Evolutionary conservation across 1,140 invertebrate genomes (phyloP).

Genomic region (Thaumetopoea pityocampa): DNA sequence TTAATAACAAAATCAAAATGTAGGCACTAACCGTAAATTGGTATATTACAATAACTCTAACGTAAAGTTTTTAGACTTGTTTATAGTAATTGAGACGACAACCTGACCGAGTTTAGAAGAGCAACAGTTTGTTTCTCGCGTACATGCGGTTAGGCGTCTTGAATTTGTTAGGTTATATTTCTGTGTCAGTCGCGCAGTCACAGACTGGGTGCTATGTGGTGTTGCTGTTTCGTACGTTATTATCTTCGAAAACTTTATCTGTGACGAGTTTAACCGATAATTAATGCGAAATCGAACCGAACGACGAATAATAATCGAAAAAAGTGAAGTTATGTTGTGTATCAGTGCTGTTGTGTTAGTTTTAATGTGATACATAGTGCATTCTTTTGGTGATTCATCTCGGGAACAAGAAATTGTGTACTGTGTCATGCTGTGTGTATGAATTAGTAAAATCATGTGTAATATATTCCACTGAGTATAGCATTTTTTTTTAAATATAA

Average conservation of each 20-base stretch:
- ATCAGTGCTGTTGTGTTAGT: slow-evolving; percentile 34
- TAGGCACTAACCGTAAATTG: slow-evolving; percentile 40
- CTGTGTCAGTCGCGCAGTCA: slow-evolving; percentile 45
- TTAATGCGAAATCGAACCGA: slow-evolving; percentile 36
- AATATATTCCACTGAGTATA: slow-evolving; percentile 31
- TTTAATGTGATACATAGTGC: slow-evolving; percentile 45
- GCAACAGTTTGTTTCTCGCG: slow-evolving; percentile 26
- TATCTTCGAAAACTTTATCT: slow-evolving; percentile 50
- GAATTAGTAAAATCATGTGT: slow-evolving; percentile 46
- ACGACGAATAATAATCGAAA: slow-evolving; percentile 31
- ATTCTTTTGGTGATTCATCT: slow-evolving; percentile 68
- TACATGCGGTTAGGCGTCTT: slow-evolving; percentile 32
- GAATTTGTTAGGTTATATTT: slow-evolving; percentile 56
- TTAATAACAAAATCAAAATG: slow-evolving; percentile 38
- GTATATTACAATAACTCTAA: slow-evolving; percentile 37
- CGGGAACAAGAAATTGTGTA: slow-evolving; percentile 56
- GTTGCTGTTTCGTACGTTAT: slow-evolving; percentile 36
- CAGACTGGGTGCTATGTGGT: slow-evolving; percentile 28
- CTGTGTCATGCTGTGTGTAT: slow-evolving; percentile 44
- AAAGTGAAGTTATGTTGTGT: slow-evolving; percentile 32
- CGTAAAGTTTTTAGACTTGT: slow-evolving; percentile 54
- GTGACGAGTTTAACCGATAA: slow-evolving; percentile 37
- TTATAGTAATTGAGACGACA: slow-evolving; percentile 44
- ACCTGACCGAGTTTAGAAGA: slow-evolving; percentile 43
- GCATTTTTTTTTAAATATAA: slow-evolving; percentile 24